Evolutionary conservation across 2,797 vertebrate species (phyloP).

Genomic region (Botia almorhae): DNA sequence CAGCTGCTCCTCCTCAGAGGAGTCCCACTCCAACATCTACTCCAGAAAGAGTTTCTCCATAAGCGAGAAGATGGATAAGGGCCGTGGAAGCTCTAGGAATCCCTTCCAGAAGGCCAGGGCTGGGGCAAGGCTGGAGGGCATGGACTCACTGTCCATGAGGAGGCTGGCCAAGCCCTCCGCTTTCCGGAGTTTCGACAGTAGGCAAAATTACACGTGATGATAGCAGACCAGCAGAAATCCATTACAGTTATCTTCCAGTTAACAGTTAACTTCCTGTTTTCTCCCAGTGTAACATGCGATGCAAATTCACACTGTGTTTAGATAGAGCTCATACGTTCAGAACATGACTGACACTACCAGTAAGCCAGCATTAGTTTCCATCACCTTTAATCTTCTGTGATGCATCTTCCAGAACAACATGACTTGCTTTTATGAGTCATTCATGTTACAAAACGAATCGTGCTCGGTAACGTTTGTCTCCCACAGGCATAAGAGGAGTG

Average conservation of each 20-base stretch:
- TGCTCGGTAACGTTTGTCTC: not conserved
- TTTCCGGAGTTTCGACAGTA: conserved; percentile 94
- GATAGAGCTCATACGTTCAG: not conserved
- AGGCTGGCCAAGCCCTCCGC: conserved; percentile 90
- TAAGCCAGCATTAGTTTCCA: conserved; percentile 33
- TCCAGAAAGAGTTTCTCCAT: conserved; percentile 96
- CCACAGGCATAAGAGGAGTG: not conserved
- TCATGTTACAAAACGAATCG: not conserved
- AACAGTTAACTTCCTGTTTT: not conserved
- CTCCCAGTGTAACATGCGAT: too few relatives aligned
- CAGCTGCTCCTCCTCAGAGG: conserved; percentile 93
- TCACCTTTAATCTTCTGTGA: conserved; percentile 6
- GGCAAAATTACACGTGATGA: conserved; percentile 90
- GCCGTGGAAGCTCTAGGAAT: conserved; percentile 85
- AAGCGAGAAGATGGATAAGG: conserved; percentile 92
- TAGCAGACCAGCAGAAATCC: conserved; percentile 43
- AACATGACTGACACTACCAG: conserved; percentile 20
- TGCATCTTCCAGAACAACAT: too few relatives aligned
- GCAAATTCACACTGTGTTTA: too few relatives aligned
- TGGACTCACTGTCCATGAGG: conserved; percentile 92
- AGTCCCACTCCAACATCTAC: conserved; percentile 87
- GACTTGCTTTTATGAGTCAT: too few relatives aligned
- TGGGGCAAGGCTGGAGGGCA: conserved; percentile 87
- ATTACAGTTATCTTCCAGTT: not conserved
- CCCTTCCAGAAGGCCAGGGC: conserved; percentile 95